A percentile compares a stretch with the other conserved stretches of the same genome.
phyloP scores from a whole-genome alignment of 1,140 invertebrate genomes.

The Copidosoma floridanum region DNA sequence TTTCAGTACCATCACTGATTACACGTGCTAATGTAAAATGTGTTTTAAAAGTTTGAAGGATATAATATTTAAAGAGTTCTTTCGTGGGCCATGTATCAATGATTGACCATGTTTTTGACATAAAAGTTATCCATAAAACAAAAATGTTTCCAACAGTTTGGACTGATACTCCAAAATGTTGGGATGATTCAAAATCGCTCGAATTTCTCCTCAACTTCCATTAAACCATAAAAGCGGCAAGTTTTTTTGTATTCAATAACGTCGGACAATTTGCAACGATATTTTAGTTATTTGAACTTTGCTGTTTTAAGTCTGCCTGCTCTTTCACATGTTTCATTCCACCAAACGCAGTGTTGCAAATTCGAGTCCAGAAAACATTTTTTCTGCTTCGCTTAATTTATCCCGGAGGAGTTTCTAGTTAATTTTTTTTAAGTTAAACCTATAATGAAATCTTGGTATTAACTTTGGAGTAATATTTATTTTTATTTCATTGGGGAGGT shows the following conservation, averaged over 20 bases:
- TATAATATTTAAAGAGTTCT: neutral
- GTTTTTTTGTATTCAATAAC: neutral
- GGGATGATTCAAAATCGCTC: no score
- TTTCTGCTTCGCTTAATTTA: neutral
- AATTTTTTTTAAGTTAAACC: neutral
- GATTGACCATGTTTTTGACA: conserved; percentile 30
- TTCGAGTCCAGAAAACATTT: no score
- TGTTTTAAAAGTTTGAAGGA: neutral
- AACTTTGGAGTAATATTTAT: neutral
- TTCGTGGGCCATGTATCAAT: conserved; percentile 14
- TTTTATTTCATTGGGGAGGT: neutral
- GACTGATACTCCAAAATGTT: neutral
- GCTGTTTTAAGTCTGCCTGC: neutral
- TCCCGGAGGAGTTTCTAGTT: neutral
- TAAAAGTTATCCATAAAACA: neutral
- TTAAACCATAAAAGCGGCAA: no score
- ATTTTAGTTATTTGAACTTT: neutral
- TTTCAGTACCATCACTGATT: neutral
- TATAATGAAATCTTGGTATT: no score
- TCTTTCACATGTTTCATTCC: neutral
- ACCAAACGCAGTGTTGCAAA: neutral
- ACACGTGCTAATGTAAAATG: neutral
- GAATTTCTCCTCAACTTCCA: no score
- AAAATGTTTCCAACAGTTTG: neutral
- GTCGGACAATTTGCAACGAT: neutral